These are phyloP conservation scores for Cinclus cinclus DNA, from an alignment of 2,113 vertebrate genomes.

Conservation along the genomic window DNA sequence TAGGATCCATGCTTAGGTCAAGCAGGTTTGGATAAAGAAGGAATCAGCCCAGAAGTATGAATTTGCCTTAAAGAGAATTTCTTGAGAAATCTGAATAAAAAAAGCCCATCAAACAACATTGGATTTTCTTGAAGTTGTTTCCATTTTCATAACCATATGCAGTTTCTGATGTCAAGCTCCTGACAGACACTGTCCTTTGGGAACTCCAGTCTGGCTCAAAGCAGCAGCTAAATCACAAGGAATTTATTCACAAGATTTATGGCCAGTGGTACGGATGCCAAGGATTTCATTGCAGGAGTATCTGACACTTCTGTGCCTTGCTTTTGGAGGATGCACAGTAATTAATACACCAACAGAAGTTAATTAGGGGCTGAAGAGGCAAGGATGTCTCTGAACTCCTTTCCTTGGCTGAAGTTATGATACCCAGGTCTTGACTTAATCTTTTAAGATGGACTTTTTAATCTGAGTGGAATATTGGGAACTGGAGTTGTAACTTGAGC, in stretches of 20 bases:
- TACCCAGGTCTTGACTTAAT: background rate
- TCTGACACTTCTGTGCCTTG: background rate
- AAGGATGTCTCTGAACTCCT: background rate
- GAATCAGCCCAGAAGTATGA: background rate
- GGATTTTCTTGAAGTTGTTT: background rate
- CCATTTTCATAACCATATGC: background rate
- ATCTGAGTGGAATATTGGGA: background rate
- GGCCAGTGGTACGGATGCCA: background rate
- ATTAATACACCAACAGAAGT: background rate
- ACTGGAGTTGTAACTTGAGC: background rate
- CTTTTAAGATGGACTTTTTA: background rate
- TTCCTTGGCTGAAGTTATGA: background rate
- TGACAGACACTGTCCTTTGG: conserved; percentile 5
- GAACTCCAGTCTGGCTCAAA: conserved; percentile 11
- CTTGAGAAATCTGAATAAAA: background rate
- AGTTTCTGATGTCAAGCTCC: background rate
- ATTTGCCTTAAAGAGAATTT: background rate
- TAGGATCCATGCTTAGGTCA: background rate
- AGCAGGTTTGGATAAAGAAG: background rate
- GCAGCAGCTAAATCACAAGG: background rate
- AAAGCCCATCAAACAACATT: background rate
- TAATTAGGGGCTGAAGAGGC: background rate
- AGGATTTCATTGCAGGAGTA: background rate
- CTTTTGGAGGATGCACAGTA: background rate
- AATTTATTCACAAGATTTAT: background rate